Percentiles rank a stretch among this genome's conserved stretches.
Conservation (phyloP, 2,113 vertebrate genomes). For the Cyprinodon tularosa region DNA sequence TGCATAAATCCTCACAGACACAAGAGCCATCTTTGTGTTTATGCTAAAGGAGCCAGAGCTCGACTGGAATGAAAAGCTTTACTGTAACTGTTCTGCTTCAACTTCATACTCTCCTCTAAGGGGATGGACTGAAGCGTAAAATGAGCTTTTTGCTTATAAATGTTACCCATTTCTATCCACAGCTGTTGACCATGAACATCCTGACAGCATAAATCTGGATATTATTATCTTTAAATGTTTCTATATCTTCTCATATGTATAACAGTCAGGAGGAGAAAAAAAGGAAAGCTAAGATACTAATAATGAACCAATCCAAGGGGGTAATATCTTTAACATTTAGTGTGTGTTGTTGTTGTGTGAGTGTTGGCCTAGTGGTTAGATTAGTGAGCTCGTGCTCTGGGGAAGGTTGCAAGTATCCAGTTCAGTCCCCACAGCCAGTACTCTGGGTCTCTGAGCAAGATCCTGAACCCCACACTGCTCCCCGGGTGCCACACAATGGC, state of each 20-base stretch:
- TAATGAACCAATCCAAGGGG: not conserved
- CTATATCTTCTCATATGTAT: not conserved
- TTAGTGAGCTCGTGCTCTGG: no score
- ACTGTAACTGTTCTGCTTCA: not conserved
- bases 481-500: no score
- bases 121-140: not conserved
- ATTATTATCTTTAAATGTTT: not conserved
- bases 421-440: no score
- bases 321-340: no score
- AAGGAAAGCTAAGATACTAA: not conserved
- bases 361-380: no score
- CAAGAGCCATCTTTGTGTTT: not conserved
- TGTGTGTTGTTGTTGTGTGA: no score
- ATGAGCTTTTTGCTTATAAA: not conserved
- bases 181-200: not conserved
- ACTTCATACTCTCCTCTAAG: not conserved
- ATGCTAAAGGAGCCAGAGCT: not conserved
- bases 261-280: not conserved
- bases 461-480: no score
- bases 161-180: not conserved
- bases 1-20: slow-evolving; percentile 10
- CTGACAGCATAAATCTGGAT: no score
- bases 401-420: no score
- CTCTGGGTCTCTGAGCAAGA: no score
- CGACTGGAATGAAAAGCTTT: not conserved